Base-by-base conservation (phyloP, 2,797 vertebrate species). In the Ctenochaetus hawaiiensis region DNA sequence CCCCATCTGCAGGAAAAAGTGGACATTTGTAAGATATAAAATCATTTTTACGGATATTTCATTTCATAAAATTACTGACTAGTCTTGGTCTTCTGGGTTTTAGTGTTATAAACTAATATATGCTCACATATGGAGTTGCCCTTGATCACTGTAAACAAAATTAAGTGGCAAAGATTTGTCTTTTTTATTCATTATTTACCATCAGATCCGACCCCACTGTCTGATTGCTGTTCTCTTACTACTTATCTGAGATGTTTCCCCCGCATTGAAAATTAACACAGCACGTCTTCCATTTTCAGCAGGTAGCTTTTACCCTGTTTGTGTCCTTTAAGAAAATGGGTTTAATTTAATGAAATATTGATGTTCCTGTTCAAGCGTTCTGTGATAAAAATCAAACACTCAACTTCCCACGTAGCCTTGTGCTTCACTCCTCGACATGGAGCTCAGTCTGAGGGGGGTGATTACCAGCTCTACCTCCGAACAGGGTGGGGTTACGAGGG, bases 321-420 rank as follows among this genome's bases (percentile, higher is more conserved):
- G 60, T 45, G 58, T 39, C 67, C 74, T 22, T n/a, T 52, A 49
- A 72, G 43, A 71, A 86, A 80, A 73, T 56, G 67, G 54, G 17
- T 83, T 70, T 68, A 75, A 90, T 91, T 82, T 81, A 81, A 83
- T 78, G 56, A 84, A 82, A 83, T 88, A 86, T 72, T 52, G 67
- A 82, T 41, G 75, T 65, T 78, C 34, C 57, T 78, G 49, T 7
- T 34, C 52, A 54, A 59, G 68, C 70, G 49, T 66, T 72, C 60
- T 61, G 70, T 71, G 84, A 82, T 77, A 69, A 85, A 84, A 86
- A 85, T 79, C 80, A 86, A 80, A 81, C 78, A 67, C 67, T 86
- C 69, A 61, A 18, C 84, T 84, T 79, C 85, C 79, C 67, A 72
- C 72, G 12, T 6, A 54, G 44, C 59, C 56, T 74, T 58, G 51